Conservation (phyloP, 2,888 invertebrate genomes). For the Hartigia nigra region DNA sequence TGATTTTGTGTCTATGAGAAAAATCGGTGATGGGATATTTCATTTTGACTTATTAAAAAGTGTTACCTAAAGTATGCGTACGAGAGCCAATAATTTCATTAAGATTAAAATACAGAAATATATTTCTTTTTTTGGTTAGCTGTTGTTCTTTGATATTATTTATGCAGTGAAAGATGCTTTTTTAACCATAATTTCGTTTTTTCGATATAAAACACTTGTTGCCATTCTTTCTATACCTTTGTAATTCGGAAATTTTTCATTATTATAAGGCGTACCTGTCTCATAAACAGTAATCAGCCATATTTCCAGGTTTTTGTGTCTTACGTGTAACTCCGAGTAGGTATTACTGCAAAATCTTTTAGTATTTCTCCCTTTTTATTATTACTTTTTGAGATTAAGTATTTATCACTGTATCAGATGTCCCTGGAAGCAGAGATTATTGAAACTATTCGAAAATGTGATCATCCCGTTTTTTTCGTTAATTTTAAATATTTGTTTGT, state of each 20-base stretch:
- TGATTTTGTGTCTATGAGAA: not conserved
- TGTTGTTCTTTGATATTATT: not conserved
- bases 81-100: not conserved
- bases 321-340: conserved; percentile 53
- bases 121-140: not conserved
- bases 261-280: conserved; percentile 15
- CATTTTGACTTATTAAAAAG: not conserved
- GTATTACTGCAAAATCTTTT: conserved; percentile 22
- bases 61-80: not conserved
- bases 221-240: conserved; percentile 39
- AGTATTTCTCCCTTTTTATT: conserved; percentile 4
- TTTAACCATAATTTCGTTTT: not conserved
- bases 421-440: not conserved
- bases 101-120: not conserved
- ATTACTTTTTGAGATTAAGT: not conserved
- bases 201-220: not conserved
- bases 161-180: not conserved
- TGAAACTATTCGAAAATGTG: not conserved
- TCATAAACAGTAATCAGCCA: conserved; percentile 40
- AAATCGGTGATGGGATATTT: not conserved
- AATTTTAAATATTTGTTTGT: not conserved
- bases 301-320: conserved; percentile 56
- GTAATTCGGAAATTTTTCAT: conserved; percentile 19
- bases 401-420: not conserved
- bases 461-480: not conserved